Evolutionary conservation across 2,113 vertebrate genomes (phyloP).

Genomic region (Lichenostomus cassidix): DNA sequence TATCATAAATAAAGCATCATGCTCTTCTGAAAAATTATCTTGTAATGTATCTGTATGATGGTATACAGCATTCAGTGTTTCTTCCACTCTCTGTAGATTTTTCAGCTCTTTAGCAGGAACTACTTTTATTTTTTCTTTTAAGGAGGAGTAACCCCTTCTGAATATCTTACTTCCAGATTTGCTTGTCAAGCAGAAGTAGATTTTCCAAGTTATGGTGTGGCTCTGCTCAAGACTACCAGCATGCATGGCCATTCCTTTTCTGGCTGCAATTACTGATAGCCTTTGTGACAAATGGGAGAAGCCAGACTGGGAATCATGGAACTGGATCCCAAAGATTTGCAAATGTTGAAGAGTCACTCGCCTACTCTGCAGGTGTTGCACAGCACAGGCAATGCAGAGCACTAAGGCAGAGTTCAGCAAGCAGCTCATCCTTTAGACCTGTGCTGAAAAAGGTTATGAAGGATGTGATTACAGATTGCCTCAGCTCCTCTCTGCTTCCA

Average conservation of each 20-base stretch:
- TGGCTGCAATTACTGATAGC: background rate
- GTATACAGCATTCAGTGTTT: background rate
- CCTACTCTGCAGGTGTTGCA: no score
- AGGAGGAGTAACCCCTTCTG: background rate
- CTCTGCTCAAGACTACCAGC: background rate
- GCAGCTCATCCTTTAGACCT: background rate
- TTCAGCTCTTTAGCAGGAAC: background rate
- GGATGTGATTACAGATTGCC: background rate
- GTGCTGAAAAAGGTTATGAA: background rate
- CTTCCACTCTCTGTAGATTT: background rate
- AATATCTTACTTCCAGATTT: background rate
- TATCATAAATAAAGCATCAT: background rate
- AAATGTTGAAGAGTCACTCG: rapidly evolving
- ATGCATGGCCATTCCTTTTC: background rate
- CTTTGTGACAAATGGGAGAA: background rate
- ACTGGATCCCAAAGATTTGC: background rate
- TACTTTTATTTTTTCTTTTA: background rate
- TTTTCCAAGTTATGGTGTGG: background rate
- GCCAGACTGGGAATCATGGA: background rate
- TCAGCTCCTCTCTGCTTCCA: background rate
- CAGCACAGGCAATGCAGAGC: background rate
- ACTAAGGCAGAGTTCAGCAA: background rate
- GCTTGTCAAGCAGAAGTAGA: background rate
- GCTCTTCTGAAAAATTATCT: background rate
- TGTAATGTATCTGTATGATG: background rate